phyloP scores from a whole-genome alignment of 2,888 invertebrate species.

The Tricholauxania praeusta region DNA sequence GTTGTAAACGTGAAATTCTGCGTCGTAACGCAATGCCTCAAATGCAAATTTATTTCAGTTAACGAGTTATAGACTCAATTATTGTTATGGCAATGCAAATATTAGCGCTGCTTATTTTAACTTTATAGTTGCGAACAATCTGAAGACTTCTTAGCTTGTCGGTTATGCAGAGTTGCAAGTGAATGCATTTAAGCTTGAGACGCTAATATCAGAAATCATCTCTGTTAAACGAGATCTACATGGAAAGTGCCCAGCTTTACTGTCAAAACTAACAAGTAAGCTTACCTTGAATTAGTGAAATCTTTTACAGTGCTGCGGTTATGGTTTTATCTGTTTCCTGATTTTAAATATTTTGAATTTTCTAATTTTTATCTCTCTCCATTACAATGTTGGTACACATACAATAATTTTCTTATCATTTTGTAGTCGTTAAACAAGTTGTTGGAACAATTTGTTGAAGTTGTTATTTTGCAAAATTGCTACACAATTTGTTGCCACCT shows the following conservation, averaged over 20 bases:
- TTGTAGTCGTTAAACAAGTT: slow-evolving; percentile 4
- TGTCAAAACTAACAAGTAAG: not conserved
- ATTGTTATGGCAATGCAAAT: slow-evolving; percentile 6
- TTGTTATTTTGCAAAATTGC: not conserved
- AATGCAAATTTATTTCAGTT: not conserved
- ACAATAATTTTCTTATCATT: slow-evolving; percentile 9
- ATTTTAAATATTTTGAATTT: not conserved
- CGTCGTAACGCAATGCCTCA: not conserved
- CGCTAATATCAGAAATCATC: no score
- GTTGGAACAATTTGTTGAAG: not conserved
- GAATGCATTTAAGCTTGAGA: no score
- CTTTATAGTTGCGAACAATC: no score
- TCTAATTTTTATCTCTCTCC: not conserved
- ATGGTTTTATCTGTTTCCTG: not conserved
- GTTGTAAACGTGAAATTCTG: slow-evolving; percentile 23
- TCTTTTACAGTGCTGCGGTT: no score
- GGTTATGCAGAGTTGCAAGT: no score
- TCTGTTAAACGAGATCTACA: not conserved
- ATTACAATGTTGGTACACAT: not conserved
- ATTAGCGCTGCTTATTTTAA: not conserved
- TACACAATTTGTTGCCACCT: not conserved
- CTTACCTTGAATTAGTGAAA: not conserved
- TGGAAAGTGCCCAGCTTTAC: not conserved
- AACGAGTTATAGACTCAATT: slow-evolving; percentile 25
- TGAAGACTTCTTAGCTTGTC: no score